Percentiles rank a stretch among this genome's conserved stretches.
Conservation (phyloP, 2,113 vertebrate species). For the Bufo gargarizans region DNA sequence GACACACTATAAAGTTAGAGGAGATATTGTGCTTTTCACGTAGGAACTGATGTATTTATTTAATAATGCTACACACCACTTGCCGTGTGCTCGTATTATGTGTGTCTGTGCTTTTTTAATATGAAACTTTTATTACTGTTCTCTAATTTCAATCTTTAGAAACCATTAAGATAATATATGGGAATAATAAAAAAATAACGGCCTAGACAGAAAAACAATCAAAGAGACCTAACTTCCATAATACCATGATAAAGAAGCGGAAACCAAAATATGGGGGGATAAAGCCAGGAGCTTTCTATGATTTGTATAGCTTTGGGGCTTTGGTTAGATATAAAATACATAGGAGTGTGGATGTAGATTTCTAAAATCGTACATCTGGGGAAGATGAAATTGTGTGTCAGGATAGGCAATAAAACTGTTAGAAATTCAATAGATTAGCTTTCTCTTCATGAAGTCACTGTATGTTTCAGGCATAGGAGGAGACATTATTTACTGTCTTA, state of each 20-base stretch:
- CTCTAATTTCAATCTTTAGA: not conserved
- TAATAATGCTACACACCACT: not conserved
- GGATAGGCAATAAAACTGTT: no score
- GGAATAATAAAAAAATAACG: not conserved
- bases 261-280: not conserved
- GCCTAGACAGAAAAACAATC: not conserved
- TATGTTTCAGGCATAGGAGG: no score
- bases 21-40: not conserved
- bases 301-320: not conserved
- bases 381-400: not conserved
- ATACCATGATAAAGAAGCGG: not conserved
- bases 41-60: slow-evolving; percentile 10
- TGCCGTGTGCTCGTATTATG: not conserved
- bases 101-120: not conserved
- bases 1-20: not conserved
- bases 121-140: not conserved
- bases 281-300: not conserved
- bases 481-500: no score
- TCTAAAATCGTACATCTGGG: not conserved
- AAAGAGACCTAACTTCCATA: not conserved
- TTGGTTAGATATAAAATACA: not conserved
- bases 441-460: no score
- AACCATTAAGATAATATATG: not conserved
- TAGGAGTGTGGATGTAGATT: not conserved
- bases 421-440: no score